Evolutionary conservation across 2,797 vertebrate genomes (phyloP).

Genomic region (Gymnoscopelus braueri): DNA sequence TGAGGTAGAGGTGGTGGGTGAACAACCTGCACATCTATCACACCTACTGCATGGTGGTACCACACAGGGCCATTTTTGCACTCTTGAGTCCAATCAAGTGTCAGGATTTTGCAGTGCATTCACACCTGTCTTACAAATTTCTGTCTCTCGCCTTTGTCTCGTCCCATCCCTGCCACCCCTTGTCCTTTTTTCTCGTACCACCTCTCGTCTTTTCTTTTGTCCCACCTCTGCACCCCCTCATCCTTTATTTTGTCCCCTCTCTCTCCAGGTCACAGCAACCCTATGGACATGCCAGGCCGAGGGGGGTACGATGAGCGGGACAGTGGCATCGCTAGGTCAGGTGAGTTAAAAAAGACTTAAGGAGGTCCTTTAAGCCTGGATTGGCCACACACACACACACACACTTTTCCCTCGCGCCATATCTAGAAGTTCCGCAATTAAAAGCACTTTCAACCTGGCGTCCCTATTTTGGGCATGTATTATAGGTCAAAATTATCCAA

Average conservation of each 20-base stretch:
- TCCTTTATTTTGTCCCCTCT: neutral
- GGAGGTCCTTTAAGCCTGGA: neutral
- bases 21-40: no score
- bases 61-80: no score
- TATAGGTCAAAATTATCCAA: no score
- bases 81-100: no score
- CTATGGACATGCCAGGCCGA: constrained; percentile 98
- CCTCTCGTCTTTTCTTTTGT: neutral
- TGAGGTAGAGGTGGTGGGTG: no score
- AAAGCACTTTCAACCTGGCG: no score
- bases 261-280: constrained; percentile 94
- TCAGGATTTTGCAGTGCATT: no score
- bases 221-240: neutral
- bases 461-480: no score
- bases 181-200: neutral
- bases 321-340: constrained; percentile 97
- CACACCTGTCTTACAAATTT: no score
- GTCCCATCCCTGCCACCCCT: neutral
- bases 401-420: no score
- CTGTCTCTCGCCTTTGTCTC: neutral
- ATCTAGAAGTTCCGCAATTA: no score
- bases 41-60: no score
- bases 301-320: constrained; percentile 92
- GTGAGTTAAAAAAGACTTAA: constrained; percentile 73
- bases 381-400: neutral